A percentile compares a stretch with the other conserved stretches of the same genome.
Conservation (phyloP, 1,140 invertebrate species). For the Ectropis grisescens region DNA sequence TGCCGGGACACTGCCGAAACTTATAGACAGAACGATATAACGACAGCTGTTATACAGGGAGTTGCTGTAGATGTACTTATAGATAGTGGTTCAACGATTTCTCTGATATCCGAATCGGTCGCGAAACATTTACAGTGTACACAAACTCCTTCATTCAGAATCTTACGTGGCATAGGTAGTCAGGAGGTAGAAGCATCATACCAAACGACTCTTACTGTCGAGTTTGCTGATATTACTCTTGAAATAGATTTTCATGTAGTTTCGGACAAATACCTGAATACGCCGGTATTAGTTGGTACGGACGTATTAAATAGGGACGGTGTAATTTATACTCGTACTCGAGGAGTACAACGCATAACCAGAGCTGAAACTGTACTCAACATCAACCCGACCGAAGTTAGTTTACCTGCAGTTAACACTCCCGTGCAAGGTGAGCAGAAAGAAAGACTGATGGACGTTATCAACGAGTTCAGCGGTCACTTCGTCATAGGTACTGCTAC, state of each 20-base stretch:
- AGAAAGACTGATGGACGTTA: not conserved
- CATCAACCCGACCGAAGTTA: not conserved
- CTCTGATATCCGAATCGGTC: slow-evolving; percentile 14
- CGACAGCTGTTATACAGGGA: slow-evolving; percentile 8
- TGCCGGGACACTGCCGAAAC: slow-evolving; percentile 1
- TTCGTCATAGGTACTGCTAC: slow-evolving; percentile 18
- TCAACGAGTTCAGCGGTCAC: slow-evolving; percentile 9
- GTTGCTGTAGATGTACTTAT: slow-evolving; percentile 16
- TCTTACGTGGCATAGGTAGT: slow-evolving; percentile 15
- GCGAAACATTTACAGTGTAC: slow-evolving; percentile 10
- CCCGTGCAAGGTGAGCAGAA: slow-evolving; percentile 1
- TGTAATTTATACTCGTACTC: slow-evolving; percentile 13
- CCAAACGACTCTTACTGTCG: slow-evolving; percentile 13
- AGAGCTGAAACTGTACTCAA: not conserved
- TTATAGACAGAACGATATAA: slow-evolving; percentile 3
- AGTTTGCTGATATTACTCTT: slow-evolving; percentile 14
- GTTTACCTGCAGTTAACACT: slow-evolving; percentile 1
- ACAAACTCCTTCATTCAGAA: slow-evolving; percentile 1
- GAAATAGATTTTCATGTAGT: slow-evolving; percentile 19
- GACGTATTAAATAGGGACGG: slow-evolving; percentile 21
- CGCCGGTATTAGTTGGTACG: slow-evolving; percentile 19
- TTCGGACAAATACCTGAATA: slow-evolving; percentile 6
- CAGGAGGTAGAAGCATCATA: slow-evolving; percentile 6
- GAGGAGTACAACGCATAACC: slow-evolving; percentile 3
- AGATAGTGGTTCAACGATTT: slow-evolving; percentile 18